Evolutionary conservation across 2,888 invertebrate genomes (phyloP), one percentile per base, ranked within the genome.

Genomic region (Artemia sp.): DNA sequence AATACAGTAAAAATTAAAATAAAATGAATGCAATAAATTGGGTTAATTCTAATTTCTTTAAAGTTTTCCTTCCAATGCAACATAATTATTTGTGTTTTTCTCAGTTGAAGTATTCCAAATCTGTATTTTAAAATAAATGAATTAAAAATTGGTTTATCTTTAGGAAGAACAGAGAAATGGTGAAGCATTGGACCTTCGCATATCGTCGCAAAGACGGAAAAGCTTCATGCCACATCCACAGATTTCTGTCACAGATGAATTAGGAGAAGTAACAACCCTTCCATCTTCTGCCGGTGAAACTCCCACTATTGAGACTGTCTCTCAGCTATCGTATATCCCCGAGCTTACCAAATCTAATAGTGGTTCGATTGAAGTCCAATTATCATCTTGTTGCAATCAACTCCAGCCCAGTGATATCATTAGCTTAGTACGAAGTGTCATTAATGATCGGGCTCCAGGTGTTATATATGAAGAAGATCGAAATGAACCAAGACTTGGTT

Each of bases 171-270:
- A 58, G 64, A n/a, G 64, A 58, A 58, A 58, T 24, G 24, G 24
- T 10, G 64, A 58, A 58, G 64, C 64, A 10, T 24, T 58, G 64
- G 64, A 58, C 10, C 64, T 58, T 24, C 64, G 64, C 64, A 10
- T 58, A n/a, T 58, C 64, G 2, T 58, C 64, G 64, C 64, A 12
- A 19, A n/a, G 64, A 9, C 9, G 64, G 14, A 58, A 58, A 11
- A 70, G 66, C 71, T 70, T 66, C 70, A 69, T 71, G 9, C 69
- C 76, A 70, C 73, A 88, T 77, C 92, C 94, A 0, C 92, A 92
- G 78, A 94, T 94, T 72, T 92, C 91, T 74, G 83, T 94, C 11
- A 94, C 94, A 0, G 93, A 94, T 77, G 92, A 92, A 69, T 82
- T 89, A 70, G 93, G 93, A 70, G 79, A 78, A 73, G 78, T 79